Evolutionary conservation across 2,797 vertebrate genomes (phyloP).

Genomic region (Capromys pilorides): DNA sequence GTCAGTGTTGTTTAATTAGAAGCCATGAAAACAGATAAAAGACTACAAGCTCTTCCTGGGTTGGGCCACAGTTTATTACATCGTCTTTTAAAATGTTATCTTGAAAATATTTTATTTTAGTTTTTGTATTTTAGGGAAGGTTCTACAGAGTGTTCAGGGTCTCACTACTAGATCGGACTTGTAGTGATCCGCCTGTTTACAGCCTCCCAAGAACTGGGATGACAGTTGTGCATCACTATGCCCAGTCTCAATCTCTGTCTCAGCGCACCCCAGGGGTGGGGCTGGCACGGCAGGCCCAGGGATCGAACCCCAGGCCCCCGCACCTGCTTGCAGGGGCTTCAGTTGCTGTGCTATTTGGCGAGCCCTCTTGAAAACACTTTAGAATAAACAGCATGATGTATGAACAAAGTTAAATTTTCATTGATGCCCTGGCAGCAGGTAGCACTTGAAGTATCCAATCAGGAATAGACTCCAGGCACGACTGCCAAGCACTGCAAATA

Average conservation of each 20-base stretch:
- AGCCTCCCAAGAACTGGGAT: no score
- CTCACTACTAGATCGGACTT: no score
- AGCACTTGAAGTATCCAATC: constrained; percentile 54
- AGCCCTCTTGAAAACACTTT: neutral
- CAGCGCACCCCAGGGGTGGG: no score
- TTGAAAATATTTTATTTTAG: neutral
- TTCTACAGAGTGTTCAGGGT: no score
- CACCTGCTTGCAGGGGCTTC: no score
- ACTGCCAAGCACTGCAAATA: constrained; percentile 52
- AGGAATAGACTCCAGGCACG: constrained; percentile 30
- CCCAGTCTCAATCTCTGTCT: no score
- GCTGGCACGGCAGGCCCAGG: no score
- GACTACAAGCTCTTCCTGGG: neutral
- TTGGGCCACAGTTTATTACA: neutral
- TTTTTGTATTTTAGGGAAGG: no score
- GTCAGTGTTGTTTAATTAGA: neutral
- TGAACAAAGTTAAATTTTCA: constrained; percentile 59
- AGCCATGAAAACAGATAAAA: neutral
- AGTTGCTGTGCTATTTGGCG: no score
- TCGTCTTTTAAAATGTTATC: constrained; percentile 41
- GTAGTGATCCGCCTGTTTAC: no score
- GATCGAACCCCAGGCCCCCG: no score
- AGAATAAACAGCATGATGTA: constrained; percentile 20
- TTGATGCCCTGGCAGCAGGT: neutral
- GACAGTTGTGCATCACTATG: no score